phyloP scores from a whole-genome alignment of 1,140 invertebrate species.

The Cephus cinctus region DNA sequence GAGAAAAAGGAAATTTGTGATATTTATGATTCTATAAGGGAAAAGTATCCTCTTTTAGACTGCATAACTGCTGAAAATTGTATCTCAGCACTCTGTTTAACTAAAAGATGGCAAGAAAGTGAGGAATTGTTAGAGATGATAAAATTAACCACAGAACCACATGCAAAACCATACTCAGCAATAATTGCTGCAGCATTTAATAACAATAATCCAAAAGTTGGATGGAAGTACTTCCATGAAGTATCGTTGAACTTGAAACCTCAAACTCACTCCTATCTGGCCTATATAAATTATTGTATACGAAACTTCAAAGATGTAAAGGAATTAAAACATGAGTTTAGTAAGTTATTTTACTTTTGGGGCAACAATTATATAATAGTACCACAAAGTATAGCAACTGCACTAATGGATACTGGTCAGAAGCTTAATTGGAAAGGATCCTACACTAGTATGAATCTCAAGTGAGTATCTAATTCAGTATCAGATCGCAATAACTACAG shows the following conservation, averaged over 20 bases:
- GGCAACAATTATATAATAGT: conserved; percentile 16
- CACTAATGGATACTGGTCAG: not conserved
- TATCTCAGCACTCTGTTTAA: conserved; percentile 62
- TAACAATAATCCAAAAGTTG: conserved; percentile 57
- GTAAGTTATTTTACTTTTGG: conserved; percentile 55
- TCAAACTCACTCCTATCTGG: conserved; percentile 37
- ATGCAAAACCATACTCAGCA: conserved; percentile 44
- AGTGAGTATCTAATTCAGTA: not conserved
- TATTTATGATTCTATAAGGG: conserved; percentile 56
- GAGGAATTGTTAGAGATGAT: conserved; percentile 62
- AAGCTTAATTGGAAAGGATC: too few relatives aligned
- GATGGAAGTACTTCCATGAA: conserved; percentile 56
- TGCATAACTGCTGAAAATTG: conserved; percentile 57
- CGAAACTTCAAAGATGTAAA: conserved; percentile 47
- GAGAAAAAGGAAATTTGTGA: conserved; percentile 59
- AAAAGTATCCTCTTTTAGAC: conserved; percentile 62
- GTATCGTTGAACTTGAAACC: conserved; percentile 39
- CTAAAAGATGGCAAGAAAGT: conserved; percentile 63
- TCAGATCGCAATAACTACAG: too few relatives aligned
- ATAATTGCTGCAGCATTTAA: conserved; percentile 59
- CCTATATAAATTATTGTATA: conserved; percentile 53
- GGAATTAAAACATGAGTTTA: conserved; percentile 42
- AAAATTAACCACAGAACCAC: conserved; percentile 45
- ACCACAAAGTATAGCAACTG: not conserved
- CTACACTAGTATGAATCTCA: not conserved